phyloP scores from a whole-genome alignment of 2,113 vertebrate species.

The Cervus canadensis region DNA sequence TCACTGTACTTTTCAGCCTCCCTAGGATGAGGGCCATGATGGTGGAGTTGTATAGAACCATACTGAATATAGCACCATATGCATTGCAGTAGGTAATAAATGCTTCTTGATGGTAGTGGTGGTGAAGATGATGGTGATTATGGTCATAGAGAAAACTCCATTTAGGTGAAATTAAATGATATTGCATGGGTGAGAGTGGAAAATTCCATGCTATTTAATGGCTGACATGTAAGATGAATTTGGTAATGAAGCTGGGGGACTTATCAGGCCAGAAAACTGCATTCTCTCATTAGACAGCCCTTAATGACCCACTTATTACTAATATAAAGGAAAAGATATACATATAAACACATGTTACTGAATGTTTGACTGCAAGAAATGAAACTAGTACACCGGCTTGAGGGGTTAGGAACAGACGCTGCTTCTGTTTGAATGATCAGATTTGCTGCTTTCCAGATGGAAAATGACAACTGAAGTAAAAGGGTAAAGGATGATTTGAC shows the following conservation, averaged over 20 bases:
- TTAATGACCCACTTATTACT: conserved; percentile 71
- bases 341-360: conserved; percentile 60
- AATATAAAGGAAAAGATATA: conserved; percentile 62
- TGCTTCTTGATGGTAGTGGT: conserved; percentile 23
- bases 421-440: conserved; percentile 60
- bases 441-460: conserved; percentile 67
- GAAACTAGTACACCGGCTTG: conserved; percentile 56
- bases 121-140: conserved; percentile 61
- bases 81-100: conserved; percentile 46
- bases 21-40: not conserved
- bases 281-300: conserved; percentile 53
- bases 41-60: not conserved
- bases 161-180: conserved; percentile 71
- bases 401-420: conserved; percentile 68
- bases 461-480: conserved; percentile 68
- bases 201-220: conserved; percentile 55
- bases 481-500: conserved; percentile 65
- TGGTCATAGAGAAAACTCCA: conserved; percentile 54
- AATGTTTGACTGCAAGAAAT: conserved; percentile 63
- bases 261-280: conserved; percentile 60
- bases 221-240: conserved; percentile 59
- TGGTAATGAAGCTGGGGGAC: conserved; percentile 48
- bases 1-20: not conserved
- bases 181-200: conserved; percentile 17
- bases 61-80: not conserved